These are phyloP conservation scores for Patagioenas fasciata DNA, from an alignment of 2,113 vertebrate species.

Conservation along the genomic window DNA sequence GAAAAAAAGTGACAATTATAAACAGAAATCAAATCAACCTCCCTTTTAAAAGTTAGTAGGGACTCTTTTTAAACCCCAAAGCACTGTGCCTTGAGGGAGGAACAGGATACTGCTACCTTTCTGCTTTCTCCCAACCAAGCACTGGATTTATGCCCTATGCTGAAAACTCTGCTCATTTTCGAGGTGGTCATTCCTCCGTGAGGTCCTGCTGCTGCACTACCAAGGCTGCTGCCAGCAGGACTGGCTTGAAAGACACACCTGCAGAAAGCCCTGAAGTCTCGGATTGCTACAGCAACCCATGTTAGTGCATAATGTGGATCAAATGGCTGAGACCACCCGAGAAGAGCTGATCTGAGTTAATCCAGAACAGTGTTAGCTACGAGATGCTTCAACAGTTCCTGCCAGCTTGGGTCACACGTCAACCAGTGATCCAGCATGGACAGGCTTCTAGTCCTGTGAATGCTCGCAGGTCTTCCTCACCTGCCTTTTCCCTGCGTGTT, in stretches of 20 bases:
- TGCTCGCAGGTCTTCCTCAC: not conserved
- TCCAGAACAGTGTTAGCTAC: not conserved
- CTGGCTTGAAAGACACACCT: too few species aligned
- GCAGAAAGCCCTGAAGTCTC: not conserved
- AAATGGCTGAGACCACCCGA: not conserved
- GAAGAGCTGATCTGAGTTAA: not conserved
- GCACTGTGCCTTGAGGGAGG: accelerated
- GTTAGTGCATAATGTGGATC: not conserved
- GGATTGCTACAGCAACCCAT: not conserved
- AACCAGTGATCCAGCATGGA: not conserved
- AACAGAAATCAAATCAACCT: not conserved
- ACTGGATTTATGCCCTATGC: accelerated
- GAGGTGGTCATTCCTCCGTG: not conserved
- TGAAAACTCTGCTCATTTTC: not conserved
- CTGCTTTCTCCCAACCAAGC: not conserved
- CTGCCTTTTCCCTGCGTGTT: not conserved
- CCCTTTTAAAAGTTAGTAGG: not conserved
- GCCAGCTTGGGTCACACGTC: accelerated
- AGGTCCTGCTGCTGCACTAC: not conserved
- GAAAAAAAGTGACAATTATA: not conserved
- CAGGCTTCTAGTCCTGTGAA: too few species aligned
- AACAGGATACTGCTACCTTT: not conserved
- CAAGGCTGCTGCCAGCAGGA: not conserved
- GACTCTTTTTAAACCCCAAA: not conserved
- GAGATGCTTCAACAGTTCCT: accelerated